These are phyloP conservation scores for Gambusia holbrooki DNA, from an alignment of 2,113 vertebrate species.

Conservation along the genomic window DNA sequence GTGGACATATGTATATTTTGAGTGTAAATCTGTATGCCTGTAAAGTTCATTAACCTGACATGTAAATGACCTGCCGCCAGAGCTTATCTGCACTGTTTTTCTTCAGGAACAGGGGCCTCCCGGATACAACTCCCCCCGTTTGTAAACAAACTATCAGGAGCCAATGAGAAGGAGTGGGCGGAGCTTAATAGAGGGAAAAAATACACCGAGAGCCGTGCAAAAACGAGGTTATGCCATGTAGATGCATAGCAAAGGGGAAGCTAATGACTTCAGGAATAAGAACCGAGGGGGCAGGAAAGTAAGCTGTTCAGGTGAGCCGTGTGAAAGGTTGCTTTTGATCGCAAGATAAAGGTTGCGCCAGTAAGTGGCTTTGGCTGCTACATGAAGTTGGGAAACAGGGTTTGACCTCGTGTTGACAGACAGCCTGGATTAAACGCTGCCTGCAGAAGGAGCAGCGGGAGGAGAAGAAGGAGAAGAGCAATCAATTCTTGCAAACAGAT, in stretches of 20 bases:
- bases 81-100: not conserved
- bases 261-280: not conserved
- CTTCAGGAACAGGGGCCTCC: not conserved
- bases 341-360: conserved; percentile 17
- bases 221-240: not conserved
- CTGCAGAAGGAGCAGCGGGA: not conserved
- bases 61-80: not conserved
- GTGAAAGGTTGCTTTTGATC: not conserved
- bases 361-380: conserved; percentile 22
- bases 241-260: not conserved
- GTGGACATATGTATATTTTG: not conserved
- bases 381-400: conserved; percentile 66
- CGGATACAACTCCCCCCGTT: not conserved
- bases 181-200: not conserved
- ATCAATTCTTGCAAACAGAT: not conserved
- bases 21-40: not conserved
- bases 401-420: conserved; percentile 58
- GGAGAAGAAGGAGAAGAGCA: not conserved
- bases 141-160: not conserved
- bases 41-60: not conserved
- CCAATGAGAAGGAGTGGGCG: conserved; percentile 48
- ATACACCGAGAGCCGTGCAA: not conserved
- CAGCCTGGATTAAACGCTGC: conserved; percentile 40
- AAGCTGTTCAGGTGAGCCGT: not conserved
- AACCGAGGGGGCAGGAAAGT: not conserved